Evolutionary conservation across 2,797 vertebrate genomes (phyloP).

Genomic region (Craterocephalus amniculus): DNA sequence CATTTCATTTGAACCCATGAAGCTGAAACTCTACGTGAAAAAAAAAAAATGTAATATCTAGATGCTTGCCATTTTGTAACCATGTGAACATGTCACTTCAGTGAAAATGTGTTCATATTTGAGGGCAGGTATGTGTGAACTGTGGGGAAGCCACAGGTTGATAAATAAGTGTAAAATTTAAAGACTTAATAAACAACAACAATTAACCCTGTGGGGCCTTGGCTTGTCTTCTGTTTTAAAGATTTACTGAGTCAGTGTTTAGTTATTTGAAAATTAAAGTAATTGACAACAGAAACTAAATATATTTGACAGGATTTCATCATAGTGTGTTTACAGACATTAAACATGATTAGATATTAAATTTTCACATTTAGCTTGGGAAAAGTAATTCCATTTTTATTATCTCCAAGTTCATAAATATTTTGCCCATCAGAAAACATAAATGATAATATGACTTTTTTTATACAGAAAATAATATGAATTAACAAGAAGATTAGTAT

Average conservation of each 20-base stretch:
- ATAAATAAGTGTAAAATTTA: neutral
- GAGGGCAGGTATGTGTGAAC: neutral
- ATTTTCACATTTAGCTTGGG: conserved; percentile 11
- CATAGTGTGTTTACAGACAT: neutral
- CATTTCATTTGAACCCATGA: neutral
- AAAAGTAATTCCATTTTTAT: neutral
- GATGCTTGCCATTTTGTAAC: neutral
- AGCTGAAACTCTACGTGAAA: neutral
- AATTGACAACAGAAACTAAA: too few relatives aligned
- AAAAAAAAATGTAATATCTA: too few relatives aligned
- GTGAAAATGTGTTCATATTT: neutral
- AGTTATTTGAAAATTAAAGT: neutral
- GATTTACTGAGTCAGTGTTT: neutral
- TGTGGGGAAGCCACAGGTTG: neutral
- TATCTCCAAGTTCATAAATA: neutral
- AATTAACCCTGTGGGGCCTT: neutral
- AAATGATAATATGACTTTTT: neutral
- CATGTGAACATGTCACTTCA: neutral
- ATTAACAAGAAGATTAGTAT: conserved; percentile 16
- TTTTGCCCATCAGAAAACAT: conserved; percentile 7
- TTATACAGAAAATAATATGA: neutral
- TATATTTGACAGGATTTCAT: neutral
- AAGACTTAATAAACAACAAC: neutral
- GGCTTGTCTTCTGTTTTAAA: neutral
- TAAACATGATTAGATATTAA: neutral